Percentiles rank a stretch among this genome's conserved stretches.
Evolutionary conservation across 2,113 vertebrate genomes (phyloP).

Genomic region (Chlorodrepanis virens): DNA sequence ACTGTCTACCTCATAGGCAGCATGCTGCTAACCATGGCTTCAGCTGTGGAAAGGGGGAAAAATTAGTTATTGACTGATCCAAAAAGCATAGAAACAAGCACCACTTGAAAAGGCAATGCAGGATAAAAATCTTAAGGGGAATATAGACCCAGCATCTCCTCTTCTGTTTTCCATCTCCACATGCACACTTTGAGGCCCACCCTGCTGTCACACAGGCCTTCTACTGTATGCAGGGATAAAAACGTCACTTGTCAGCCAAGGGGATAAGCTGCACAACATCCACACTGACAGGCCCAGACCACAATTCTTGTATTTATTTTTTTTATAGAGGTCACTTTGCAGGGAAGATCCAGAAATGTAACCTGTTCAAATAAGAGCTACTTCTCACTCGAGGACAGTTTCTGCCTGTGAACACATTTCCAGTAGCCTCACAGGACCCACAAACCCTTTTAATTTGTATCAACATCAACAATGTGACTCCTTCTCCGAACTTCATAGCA

Average conservation of each 20-base stretch:
- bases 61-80: accelerated
- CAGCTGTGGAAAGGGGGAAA: neutral
- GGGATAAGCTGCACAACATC: neutral
- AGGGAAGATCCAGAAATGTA: neutral
- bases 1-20: neutral
- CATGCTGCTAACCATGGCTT: neutral
- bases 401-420: neutral
- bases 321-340: neutral
- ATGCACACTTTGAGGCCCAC: neutral
- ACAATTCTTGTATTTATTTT: neutral
- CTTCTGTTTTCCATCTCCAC: neutral
- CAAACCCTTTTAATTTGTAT: accelerated
- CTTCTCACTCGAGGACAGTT: accelerated
- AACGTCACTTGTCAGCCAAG: neutral
- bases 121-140: neutral
- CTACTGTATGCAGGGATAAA: accelerated
- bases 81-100: neutral
- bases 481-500: neutral
- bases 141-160: neutral
- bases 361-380: neutral
- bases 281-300: accelerated
- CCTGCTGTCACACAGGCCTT: neutral
- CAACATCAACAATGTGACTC: accelerated
- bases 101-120: neutral
- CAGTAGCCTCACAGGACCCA: neutral